A percentile compares a stretch with the other conserved stretches of the same genome.
Conservation (phyloP, 1,140 invertebrate species). For the Lineus longissimus region DNA sequence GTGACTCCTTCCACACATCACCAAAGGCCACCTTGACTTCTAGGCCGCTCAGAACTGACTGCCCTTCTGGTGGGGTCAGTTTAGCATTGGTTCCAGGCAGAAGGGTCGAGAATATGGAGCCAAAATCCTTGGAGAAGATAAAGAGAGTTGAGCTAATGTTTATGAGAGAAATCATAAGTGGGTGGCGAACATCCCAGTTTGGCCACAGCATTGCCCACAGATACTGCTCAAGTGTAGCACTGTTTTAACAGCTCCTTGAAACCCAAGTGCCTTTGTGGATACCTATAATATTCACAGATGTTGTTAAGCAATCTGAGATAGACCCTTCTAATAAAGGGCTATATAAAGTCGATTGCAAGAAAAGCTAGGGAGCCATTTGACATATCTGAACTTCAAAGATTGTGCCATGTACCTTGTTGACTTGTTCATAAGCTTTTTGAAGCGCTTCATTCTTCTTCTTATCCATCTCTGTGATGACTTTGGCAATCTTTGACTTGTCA, state of each 20-base stretch:
- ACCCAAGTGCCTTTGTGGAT: no score
- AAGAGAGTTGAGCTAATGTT: neutral
- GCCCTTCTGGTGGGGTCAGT: slow-evolving; percentile 72
- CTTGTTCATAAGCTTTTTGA: slow-evolving; percentile 73
- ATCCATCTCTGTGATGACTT: slow-evolving; percentile 82
- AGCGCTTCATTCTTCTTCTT: slow-evolving; percentile 82
- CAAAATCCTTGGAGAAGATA: slow-evolving; percentile 71
- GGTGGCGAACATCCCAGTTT: no score
- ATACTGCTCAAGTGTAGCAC: no score
- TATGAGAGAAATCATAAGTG: no score
- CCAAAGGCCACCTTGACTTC: slow-evolving; percentile 93
- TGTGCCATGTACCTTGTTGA: slow-evolving; percentile 58
- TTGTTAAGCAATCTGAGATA: no score
- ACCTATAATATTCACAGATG: no score
- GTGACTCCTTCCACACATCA: slow-evolving; percentile 91
- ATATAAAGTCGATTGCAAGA: no score
- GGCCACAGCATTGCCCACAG: no score
- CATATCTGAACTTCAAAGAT: no score
- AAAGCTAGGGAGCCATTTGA: no score
- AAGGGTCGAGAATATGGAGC: slow-evolving; percentile 89
- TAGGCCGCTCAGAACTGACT: slow-evolving; percentile 75
- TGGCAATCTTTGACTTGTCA: slow-evolving; percentile 73
- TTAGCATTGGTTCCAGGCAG: slow-evolving; percentile 85
- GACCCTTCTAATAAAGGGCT: no score
- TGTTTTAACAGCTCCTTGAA: no score